Base-by-base conservation (phyloP, 2,113 vertebrate genomes). In the Ictalurus furcatus region DNA sequence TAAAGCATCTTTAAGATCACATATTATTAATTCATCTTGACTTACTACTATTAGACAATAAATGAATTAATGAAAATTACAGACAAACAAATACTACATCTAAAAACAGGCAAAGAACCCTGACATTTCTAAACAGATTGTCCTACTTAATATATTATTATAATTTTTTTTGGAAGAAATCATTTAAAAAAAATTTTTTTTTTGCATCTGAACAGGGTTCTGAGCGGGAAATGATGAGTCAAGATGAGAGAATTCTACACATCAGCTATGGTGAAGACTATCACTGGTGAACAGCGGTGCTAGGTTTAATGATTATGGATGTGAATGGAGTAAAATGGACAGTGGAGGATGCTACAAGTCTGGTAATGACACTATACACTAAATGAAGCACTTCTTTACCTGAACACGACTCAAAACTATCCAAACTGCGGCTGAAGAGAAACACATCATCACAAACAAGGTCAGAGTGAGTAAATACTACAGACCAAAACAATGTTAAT, bases 331-430 rank as follows among this genome's bases (percentile, higher is more conserved):
- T 89, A 83, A 34, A 81, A 89, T 44, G 90, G 92, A 85, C 74
- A 25, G 52, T 81, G 71, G 74, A 83, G 65, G 56, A 25, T 30
- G 69, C 74, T 85, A 89, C 65, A 78, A 30, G 74, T 25, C 92
- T 91, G 85, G 89, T 90, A 76, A 89, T 69, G 74, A 90, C 84
- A 92, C 90, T 85, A 73, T 85, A 52, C 25, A 91, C 82, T 81
- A 56, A 87, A 81, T 87, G 71, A 87, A 92, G 89, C 89, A 89
- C 30, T 56, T 83, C 6, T 91, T 96, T 96, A 96, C 96, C 96
- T 96, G 95, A 94, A 92, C 94, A 95, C 85, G 95, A 94, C 90
- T 96, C 96, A 96, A 96, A 96, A 94, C 95, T 96, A 95, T 96
- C 95, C 96, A 96, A 94, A 95, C 96, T 96, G 95, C 92, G 95